Percentiles rank a stretch among this genome's conserved stretches.
Conservation (phyloP, 2,113 vertebrate species). For the Chaetodon auriga region DNA sequence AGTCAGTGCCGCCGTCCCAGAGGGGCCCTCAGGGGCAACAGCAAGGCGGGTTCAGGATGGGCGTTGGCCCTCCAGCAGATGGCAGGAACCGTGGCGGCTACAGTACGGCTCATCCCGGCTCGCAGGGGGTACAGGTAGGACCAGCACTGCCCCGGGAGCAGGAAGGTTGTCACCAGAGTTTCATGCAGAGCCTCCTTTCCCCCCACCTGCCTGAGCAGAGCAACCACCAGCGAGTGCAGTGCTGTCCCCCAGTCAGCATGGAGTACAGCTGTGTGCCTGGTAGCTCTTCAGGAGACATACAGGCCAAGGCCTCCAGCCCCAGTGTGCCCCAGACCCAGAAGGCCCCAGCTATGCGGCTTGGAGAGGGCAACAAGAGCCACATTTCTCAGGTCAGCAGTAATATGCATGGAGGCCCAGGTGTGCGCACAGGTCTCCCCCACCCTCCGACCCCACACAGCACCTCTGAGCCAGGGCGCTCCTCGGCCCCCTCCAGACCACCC, state of each 20-base stretch:
- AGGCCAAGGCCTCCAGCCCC: constrained; percentile 93
- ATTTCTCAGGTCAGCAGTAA: constrained; percentile 92
- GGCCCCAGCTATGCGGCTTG: constrained; percentile 89
- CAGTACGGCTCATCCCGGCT: constrained; percentile 79
- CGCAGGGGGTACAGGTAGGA: constrained; percentile 90
- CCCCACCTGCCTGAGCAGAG: constrained; percentile 94
- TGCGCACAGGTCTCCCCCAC: constrained; percentile 89
- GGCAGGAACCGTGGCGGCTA: constrained; percentile 91
- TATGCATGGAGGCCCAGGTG: constrained; percentile 90
- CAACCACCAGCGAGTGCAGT: constrained; percentile 92
- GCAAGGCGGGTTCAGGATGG: constrained; percentile 91
- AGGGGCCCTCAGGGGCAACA: constrained; percentile 88
- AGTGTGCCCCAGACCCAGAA: constrained; percentile 92
- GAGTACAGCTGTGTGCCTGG: constrained; percentile 92
- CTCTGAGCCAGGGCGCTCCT: constrained; percentile 88
- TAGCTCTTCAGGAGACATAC: constrained; percentile 91
- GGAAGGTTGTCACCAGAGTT: constrained; percentile 95
- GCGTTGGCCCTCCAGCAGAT: constrained; percentile 86
- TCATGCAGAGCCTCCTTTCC: constrained; percentile 95
- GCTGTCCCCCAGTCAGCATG: constrained; percentile 89
- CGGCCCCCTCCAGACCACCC: constrained; percentile 85
- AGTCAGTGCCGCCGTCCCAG: constrained; percentile 84
- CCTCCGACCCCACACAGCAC: constrained; percentile 90
- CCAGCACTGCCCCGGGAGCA: constrained; percentile 88
- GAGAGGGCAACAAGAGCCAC: constrained; percentile 92